Evolutionary conservation across 2,797 vertebrate genomes (phyloP).

Genomic region (Carapus acus): DNA sequence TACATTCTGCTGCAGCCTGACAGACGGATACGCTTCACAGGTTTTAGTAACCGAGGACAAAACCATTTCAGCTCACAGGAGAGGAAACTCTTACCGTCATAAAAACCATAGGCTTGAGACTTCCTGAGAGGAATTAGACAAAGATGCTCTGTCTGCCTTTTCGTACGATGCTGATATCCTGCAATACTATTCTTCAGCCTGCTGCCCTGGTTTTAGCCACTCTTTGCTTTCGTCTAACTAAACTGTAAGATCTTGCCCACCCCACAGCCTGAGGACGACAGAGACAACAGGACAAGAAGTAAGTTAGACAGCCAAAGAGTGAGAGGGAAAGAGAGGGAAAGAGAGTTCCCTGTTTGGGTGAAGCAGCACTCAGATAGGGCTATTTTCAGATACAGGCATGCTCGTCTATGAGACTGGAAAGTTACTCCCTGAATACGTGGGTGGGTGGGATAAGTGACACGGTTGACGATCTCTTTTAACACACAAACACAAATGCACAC

Average conservation of each 20-base stretch:
- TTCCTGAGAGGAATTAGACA: constrained; percentile 55
- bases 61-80: constrained; percentile 26
- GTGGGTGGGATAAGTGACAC: constrained; percentile 66
- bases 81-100: constrained; percentile 67
- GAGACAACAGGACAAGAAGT: constrained; percentile 62
- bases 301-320: constrained; percentile 50
- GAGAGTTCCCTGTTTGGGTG: constrained; percentile 69
- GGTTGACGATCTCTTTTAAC: constrained; percentile 63
- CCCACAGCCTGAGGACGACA: constrained; percentile 55
- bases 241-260: constrained; percentile 61
- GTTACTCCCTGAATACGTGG: constrained; percentile 61
- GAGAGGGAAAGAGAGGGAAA: constrained; percentile 59
- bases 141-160: constrained; percentile 56
- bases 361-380: constrained; percentile 75
- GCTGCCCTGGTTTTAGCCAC: constrained; percentile 24
- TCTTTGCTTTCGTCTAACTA: constrained; percentile 54
- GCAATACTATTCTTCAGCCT: constrained; percentile 42
- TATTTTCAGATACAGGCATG: constrained; percentile 83
- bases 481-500: constrained; percentile 42
- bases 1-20: neutral
- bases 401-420: constrained; percentile 73
- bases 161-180: constrained; percentile 58
- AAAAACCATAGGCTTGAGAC: constrained; percentile 54
- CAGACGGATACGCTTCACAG: too few species aligned
- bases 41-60: too few species aligned